Evolutionary conservation across 1,140 invertebrate species (phyloP), one percentile per base, ranked within the genome.

Genomic region (Apolygus lucorum): DNA sequence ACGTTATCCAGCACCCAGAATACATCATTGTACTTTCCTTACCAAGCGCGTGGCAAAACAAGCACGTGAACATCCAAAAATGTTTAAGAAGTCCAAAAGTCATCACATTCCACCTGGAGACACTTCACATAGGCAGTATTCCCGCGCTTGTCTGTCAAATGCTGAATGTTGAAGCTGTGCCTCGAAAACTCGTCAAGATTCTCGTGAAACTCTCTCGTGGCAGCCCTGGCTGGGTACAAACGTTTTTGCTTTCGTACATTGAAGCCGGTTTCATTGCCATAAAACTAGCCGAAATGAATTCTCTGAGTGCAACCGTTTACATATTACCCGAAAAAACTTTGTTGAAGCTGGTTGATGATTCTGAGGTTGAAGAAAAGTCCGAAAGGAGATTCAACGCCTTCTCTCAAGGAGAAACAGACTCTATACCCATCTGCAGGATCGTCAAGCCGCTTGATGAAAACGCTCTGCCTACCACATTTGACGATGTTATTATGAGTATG

Each of bases 151-250:
- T 81, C 0, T 88, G 86, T 76, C 86, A 87, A 75, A 77, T 86
- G 34, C 76, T 88, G 1, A 79, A 85, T 27, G 83, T 85, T 0
- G 76, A 80, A 66, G 86, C 81, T 0, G 83, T 87, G 42, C 82
- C 84, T 0, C 76, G 82, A 0, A 84, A 86, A 73, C 76, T 88
- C 13, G 84, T 86, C 76, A 86, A 82, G 83, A 0, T 82, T 86
- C 66, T 83, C 86, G 75, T 79, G 79, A 70, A 81, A 81, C 72
- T 85, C 84, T 66, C 64, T 17, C 14, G 78, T 25, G 85, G 85
- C 0, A 82, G 84, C 77, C 83, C 85, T 1, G 86, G 86, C 1
- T 87, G 85, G 85, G 83, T 87, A 63, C 82, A 87, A 74, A 85
- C 82, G 74, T 86, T 85, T 72, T 75, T 87, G 2, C 76, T 84